A percentile compares a stretch with the other conserved stretches of the same genome.
Evolutionary conservation across 2,797 vertebrate genomes (phyloP).

Genomic region (Muscicapa comitata): DNA sequence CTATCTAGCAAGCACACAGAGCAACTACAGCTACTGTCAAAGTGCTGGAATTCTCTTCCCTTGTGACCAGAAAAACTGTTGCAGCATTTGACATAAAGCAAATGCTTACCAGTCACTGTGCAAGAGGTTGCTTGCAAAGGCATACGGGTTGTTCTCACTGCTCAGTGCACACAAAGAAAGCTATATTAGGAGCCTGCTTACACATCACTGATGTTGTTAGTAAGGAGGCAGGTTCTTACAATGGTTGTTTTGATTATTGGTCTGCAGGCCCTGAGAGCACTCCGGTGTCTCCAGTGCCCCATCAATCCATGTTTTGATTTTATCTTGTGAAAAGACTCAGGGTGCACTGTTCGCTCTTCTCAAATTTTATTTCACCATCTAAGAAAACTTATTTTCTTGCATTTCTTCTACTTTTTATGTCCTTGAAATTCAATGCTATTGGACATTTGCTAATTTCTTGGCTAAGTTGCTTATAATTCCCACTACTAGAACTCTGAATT

Average conservation of each 20-base stretch:
- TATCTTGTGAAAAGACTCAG: not conserved
- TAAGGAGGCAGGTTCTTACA: not conserved
- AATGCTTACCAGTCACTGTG: not conserved
- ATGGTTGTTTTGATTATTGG: not conserved
- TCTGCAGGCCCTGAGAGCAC: not conserved
- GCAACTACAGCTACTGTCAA: not conserved
- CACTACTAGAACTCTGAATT: not conserved
- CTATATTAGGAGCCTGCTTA: not conserved
- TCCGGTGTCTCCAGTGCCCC: not conserved
- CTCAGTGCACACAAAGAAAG: not conserved
- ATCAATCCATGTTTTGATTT: not conserved
- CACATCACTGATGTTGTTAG: not conserved
- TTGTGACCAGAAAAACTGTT: not conserved
- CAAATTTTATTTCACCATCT: not conserved
- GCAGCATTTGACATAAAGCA: not conserved
- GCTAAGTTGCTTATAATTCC: not conserved
- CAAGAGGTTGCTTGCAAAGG: not conserved
- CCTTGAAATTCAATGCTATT: not conserved
- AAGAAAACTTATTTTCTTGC: not conserved
- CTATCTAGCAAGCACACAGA: not conserved
- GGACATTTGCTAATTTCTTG: not conserved
- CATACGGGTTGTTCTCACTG: fast-evolving
- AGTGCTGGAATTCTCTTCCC: not conserved
- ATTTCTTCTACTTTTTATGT: not conserved
- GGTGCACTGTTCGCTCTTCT: not conserved